Conservation (phyloP, 2,113 vertebrate genomes). For the Pluvialis apricaria region DNA sequence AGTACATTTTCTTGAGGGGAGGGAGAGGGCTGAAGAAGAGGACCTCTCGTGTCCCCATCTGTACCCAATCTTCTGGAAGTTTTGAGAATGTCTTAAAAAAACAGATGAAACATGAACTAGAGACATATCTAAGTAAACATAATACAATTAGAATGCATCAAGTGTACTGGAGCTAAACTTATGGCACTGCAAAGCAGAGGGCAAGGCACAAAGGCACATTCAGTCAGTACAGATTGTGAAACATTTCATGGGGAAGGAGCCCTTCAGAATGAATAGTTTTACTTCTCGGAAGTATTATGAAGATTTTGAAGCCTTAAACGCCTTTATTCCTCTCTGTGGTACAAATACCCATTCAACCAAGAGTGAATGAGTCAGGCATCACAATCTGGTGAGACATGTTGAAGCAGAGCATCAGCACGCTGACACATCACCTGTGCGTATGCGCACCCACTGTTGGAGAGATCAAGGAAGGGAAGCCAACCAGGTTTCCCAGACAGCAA, state of each 20-base stretch:
- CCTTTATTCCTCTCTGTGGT: background rate
- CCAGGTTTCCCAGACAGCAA: constrained; percentile 12
- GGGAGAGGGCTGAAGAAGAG: background rate
- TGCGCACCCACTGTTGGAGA: background rate
- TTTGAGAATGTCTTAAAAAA: background rate
- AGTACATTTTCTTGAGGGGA: background rate
- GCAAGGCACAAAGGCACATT: constrained; percentile 53
- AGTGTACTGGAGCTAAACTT: constrained; percentile 26
- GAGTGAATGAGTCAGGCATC: constrained; percentile 29
- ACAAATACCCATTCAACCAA: background rate
- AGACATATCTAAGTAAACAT: constrained; percentile 33
- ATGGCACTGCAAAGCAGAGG: background rate
- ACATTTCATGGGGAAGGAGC: background rate
- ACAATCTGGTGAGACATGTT: background rate
- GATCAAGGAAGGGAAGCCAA: constrained; percentile 17
- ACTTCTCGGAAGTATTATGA: constrained; percentile 8
- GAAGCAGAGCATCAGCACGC: background rate
- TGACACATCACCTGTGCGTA: background rate
- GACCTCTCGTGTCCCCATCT: background rate
- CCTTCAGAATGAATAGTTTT: constrained; percentile 13
- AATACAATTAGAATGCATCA: constrained; percentile 14
- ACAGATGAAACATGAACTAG: background rate
- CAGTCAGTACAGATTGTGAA: constrained; percentile 12
- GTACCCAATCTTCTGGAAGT: background rate
- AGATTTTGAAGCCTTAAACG: background rate